Evolutionary conservation across 1,140 invertebrate species (phyloP).

Genomic region (Andricus grossulariae): DNA sequence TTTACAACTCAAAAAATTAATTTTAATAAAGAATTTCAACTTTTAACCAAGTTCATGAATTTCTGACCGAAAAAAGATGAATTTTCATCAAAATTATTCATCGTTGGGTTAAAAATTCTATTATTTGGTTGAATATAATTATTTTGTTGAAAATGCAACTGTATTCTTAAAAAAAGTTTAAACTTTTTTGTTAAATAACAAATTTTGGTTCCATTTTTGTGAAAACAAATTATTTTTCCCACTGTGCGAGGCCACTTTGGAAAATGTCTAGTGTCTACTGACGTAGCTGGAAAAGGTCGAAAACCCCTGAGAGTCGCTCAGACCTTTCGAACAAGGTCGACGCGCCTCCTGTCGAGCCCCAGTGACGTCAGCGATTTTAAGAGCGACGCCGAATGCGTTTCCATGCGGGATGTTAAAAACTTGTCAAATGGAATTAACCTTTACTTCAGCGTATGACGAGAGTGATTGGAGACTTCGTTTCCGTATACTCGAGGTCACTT

Average conservation of each 20-base stretch:
- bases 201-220: too few relatives aligned
- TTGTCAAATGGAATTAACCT: slow-evolving; percentile 12
- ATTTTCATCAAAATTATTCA: too few relatives aligned
- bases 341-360: slow-evolving; percentile 5
- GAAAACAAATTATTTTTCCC: too few relatives aligned
- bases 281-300: neutral
- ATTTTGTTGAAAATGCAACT: too few relatives aligned
- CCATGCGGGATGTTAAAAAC: slow-evolving; percentile 10
- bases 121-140: too few relatives aligned
- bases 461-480: neutral
- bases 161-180: too few relatives aligned
- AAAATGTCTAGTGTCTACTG: neutral
- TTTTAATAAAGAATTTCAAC: too few relatives aligned
- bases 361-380: slow-evolving; percentile 26
- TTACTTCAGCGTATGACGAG: neutral
- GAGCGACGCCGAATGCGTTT: neutral
- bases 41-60: too few relatives aligned
- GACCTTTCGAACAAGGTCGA: slow-evolving; percentile 7
- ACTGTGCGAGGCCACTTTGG: neutral
- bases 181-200: too few relatives aligned
- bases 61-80: too few relatives aligned
- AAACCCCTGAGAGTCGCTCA: slow-evolving; percentile 27
- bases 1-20: too few relatives aligned
- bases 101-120: too few relatives aligned
- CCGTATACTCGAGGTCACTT: neutral